Base-by-base conservation (phyloP, 2,113 vertebrate species). In the Centropus unirufus region DNA sequence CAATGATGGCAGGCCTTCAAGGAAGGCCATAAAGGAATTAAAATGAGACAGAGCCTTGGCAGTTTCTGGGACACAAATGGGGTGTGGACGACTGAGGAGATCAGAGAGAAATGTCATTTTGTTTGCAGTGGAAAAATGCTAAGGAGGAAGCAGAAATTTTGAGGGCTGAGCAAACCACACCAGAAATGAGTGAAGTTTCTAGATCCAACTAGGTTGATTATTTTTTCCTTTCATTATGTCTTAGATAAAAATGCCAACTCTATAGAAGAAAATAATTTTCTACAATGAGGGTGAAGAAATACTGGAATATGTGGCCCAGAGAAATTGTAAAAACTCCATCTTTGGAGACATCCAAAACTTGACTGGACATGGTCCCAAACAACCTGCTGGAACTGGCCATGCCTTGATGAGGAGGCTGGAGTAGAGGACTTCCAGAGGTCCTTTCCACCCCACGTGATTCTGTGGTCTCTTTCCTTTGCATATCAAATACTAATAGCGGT, bases 1-100 rank as follows among this genome's bases (percentile, higher is more conserved):
- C 27, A 72, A 20, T 79, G 81, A 40, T 62, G 76, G 49, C 32
- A 62, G 87, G 80, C 57, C 64, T 95, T 84, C 87, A 57, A 68
- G 77, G 52, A 87, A 94, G 62, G 44, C 77, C 91, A 92, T 79
- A 74, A 87, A 77, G 68, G 86, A 87, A 95, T 57, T 69, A 77
- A 91, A 95, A 74, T 59, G 63, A 88, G 69, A 76, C 44, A 49
- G 36, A 87, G 5, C 27, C 62, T 73, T 91, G 83, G 83, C 90
- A 93, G 49, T 26, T 84, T 89, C 61, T 52, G 78, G 81, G 51
- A 47, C 46, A 47, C 19, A 74, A 83, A 52, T 57, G 21, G 39
- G 24, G 27, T 4, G 2, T 66, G 30, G 79, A 59, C 52, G 49
- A 47, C 14, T 57, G 39, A 93, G n/a, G 23, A 74, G 34, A 80